Percentiles rank a stretch among this genome's conserved stretches.
Conservation (phyloP, 2,113 vertebrate genomes). For the Cyphomyrus plagiostoma region DNA sequence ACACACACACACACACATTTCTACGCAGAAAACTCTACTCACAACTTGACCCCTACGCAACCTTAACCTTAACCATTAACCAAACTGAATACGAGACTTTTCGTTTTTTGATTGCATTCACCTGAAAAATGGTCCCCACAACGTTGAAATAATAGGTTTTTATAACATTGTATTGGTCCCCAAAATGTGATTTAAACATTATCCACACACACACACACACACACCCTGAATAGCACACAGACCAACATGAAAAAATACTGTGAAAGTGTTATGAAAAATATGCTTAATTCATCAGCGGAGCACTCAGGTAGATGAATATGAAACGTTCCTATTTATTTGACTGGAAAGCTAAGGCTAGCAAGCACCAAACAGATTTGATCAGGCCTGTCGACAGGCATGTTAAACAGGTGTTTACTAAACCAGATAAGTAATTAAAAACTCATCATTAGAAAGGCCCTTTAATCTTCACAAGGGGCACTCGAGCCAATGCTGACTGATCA, state of each 20-base stretch:
- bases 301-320: background rate
- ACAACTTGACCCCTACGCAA: too few relatives aligned
- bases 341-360: background rate
- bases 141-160: too few relatives aligned
- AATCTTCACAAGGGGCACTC: constrained; percentile 16
- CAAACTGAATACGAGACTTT: background rate
- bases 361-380: constrained; percentile 7
- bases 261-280: background rate
- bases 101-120: too few relatives aligned
- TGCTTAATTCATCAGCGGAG: background rate
- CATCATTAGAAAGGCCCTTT: constrained; percentile 13
- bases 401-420: constrained; percentile 26
- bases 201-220: background rate
- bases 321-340: background rate
- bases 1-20: too few relatives aligned
- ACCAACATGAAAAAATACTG: background rate
- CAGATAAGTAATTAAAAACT: constrained; percentile 21
- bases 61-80: too few relatives aligned
- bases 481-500: constrained; percentile 4
- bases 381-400: constrained; percentile 1
- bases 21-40: too few relatives aligned
- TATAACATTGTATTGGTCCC: too few relatives aligned
- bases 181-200: too few relatives aligned
- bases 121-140: too few relatives aligned
- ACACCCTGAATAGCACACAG: background rate